A percentile compares a stretch with the other conserved stretches of the same genome.
These are phyloP conservation scores for Pristionchus arcanus DNA, from an alignment of 2,888 invertebrate species.

Conservation along the genomic window DNA sequence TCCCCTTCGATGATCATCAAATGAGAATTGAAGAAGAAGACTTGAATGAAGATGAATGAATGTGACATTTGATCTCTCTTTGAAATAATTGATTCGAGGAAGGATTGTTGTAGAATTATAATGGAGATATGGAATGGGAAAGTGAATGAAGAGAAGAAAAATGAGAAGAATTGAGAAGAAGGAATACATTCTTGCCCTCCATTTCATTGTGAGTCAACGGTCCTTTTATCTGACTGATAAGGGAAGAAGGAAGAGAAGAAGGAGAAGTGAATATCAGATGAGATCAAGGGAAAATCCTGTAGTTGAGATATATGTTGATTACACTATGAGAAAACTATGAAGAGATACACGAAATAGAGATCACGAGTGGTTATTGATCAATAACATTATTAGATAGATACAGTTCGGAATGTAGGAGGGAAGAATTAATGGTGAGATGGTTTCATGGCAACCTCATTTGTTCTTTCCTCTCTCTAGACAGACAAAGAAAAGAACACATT, in stretches of 20 bases:
- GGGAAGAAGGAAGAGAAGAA: neutral
- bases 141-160: neutral
- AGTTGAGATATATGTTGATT: neutral
- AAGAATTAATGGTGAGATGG: too few species aligned
- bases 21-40: conserved; percentile 42
- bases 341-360: too few species aligned
- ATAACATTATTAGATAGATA: too few species aligned
- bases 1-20: conserved; percentile 23
- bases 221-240: neutral
- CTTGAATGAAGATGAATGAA: neutral
- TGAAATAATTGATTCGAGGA: conserved; percentile 8
- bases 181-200: neutral
- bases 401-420: too few species aligned
- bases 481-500: too few species aligned
- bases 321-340: too few species aligned
- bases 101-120: neutral
- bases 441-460: too few species aligned
- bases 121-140: neutral
- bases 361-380: too few species aligned
- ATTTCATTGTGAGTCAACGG: neutral
- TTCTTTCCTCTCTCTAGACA: too few species aligned
- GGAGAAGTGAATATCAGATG: too few species aligned
- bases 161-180: neutral
- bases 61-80: neutral
- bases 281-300: neutral